A percentile compares a stretch with the other conserved stretches of the same genome.
phyloP scores from a whole-genome alignment of 2,113 vertebrate species.

The Lepisosteus osseus region DNA sequence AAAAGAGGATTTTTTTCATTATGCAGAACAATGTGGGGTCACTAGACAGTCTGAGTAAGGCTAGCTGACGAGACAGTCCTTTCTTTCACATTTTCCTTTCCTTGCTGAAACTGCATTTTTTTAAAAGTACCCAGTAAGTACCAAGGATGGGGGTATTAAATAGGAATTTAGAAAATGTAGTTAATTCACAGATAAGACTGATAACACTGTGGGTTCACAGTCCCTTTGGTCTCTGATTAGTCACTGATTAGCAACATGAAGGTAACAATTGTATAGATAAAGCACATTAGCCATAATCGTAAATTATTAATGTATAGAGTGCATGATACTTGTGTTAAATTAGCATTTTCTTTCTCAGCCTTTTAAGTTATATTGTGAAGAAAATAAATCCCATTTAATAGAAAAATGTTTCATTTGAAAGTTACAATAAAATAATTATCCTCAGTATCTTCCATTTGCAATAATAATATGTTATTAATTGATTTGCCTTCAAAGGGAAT shows the following conservation, averaged over 20 bases:
- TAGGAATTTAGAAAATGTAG: constrained; percentile 40
- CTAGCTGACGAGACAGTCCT: constrained; percentile 45
- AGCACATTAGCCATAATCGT: no score
- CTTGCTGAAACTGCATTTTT: constrained; percentile 53
- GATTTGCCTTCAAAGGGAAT: no score
- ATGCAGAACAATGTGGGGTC: constrained; percentile 56
- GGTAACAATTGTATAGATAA: background rate
- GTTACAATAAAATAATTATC: no score
- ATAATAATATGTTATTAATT: no score
- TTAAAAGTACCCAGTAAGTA: constrained; percentile 13
- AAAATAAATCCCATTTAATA: no score
- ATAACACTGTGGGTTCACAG: constrained; percentile 38
- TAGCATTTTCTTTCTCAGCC: no score
- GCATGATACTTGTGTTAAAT: no score
- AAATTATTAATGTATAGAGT: no score
- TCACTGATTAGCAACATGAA: background rate
- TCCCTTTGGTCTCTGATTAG: background rate
- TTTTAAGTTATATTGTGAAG: no score
- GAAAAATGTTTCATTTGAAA: no score
- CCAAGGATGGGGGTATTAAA: constrained; percentile 44
- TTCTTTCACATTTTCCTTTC: constrained; percentile 43
- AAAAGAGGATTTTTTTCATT: constrained; percentile 44
- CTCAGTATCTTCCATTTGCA: no score
- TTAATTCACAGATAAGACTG: constrained; percentile 33
- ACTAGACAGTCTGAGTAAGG: constrained; percentile 41